Evolutionary conservation across 53 echinoderm and acorn worm genomes (phyloP).

Genomic region (Luidia sarsii): DNA sequence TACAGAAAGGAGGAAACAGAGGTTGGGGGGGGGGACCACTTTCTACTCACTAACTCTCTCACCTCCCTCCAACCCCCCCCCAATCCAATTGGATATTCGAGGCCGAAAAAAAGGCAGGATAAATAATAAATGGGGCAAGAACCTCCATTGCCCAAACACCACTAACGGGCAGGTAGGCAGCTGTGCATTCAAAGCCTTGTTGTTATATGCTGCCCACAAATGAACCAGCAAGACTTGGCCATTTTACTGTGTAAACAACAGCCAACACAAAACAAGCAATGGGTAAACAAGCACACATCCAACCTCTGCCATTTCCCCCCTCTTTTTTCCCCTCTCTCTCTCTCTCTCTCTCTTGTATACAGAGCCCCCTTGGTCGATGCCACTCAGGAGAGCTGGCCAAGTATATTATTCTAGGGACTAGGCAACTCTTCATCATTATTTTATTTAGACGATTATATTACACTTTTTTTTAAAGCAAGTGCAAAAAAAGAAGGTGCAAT

Average conservation of each 20-base stretch:
- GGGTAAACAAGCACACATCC: slow-evolving; percentile 91
- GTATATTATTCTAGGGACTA: slow-evolving; percentile 42
- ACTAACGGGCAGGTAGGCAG: slow-evolving; percentile 82
- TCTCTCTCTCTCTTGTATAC: slow-evolving; percentile 4
- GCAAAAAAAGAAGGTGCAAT: background rate
- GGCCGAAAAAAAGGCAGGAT: slow-evolving; percentile 32
- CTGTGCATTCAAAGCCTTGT: slow-evolving; percentile 89
- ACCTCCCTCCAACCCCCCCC: slow-evolving; percentile 35
- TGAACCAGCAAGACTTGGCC: slow-evolving; percentile 74
- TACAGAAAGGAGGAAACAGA: no score
- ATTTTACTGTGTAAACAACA: slow-evolving; percentile 98
- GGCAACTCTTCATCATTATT: slow-evolving; percentile 36
- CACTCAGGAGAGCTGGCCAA: slow-evolving; percentile 39
- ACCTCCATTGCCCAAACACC: slow-evolving; percentile 64
- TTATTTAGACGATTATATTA: slow-evolving; percentile 42
- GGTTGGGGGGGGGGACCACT: no score
- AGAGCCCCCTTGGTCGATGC: slow-evolving; percentile 33
- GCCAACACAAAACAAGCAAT: slow-evolving; percentile 91
- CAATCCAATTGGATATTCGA: slow-evolving; percentile 60
- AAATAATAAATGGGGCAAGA: slow-evolving; percentile 72
- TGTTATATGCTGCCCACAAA: slow-evolving; percentile 67
- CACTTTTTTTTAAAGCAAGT: slow-evolving; percentile 8
- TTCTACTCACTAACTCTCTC: no score
- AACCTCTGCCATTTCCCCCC: slow-evolving; percentile 35
- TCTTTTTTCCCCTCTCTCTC: background rate